Base-by-base conservation (phyloP, 2,113 vertebrate species). In the Procavia capensis region DNA sequence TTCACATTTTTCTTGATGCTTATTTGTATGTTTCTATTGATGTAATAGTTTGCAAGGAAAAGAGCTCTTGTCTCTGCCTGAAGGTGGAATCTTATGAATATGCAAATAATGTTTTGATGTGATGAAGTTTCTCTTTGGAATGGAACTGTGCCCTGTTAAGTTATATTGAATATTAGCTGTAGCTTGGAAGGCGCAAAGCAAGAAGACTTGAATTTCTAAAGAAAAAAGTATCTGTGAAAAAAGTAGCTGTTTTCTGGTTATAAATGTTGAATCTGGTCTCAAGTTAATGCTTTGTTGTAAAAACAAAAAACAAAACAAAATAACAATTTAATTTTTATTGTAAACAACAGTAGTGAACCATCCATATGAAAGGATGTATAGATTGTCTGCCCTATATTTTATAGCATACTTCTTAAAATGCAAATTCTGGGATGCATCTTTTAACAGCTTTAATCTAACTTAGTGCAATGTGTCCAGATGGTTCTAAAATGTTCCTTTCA, bases 71-170 rank as follows among this genome's bases (percentile, higher is more conserved):
- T 97, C 89, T 97, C 83, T 92, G 93, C 94, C 96, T 85, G 64
- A 93, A 97, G 94, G 95, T 96, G 74, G 94, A 97, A 94, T 93
- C 95, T 96, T 96, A 97, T 96, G 91, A 97, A 97, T 98, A 97
- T 97, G 97, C 93, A 98, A 97, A 97, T 97, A 61, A 85, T 96
- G 36, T 97, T 97, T 93, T 97, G 94, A 97, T 93, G 94, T 93
- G 93, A 93, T 96, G 84, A 97, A 96, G 94, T 96, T 96, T 98
- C 95, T 93, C 89, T 97, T 96, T 96, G 93, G 64, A 95, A 85
- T 88, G 54, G 72, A 93, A 84, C 47, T 88, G 81, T 95, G 61
- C 87, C 39, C 79, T 97, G 76, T 95, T 95, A 96, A 91, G 78
- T 95, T 96, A 87, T 78, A 85, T 20, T 90, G 76, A 94, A 90